Evolutionary conservation across 1,140 invertebrate genomes (phyloP).

Genomic region (Eumeta japonica): DNA sequence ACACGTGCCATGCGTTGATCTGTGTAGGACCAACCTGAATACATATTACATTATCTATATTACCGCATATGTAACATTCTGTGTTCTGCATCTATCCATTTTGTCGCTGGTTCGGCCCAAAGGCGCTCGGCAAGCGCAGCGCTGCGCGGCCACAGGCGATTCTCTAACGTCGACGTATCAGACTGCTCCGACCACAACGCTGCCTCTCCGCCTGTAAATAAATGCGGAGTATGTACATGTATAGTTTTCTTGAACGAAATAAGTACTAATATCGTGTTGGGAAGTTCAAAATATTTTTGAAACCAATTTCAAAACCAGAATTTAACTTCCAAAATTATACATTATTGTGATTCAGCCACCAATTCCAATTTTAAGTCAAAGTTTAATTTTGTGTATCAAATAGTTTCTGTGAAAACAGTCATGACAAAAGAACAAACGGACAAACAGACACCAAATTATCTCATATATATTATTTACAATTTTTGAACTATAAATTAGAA

Average conservation of each 20-base stretch:
- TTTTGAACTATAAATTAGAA: too few species aligned
- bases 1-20: not conserved
- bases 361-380: too few species aligned
- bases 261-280: too few species aligned
- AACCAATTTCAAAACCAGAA: too few species aligned
- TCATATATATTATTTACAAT: too few species aligned
- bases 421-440: too few species aligned
- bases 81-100: slow-evolving; percentile 66
- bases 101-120: slow-evolving; percentile 67
- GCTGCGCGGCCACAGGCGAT: slow-evolving; percentile 74
- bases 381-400: too few species aligned
- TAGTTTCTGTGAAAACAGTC: too few species aligned
- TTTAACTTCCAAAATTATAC: not conserved
- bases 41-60: slow-evolving; percentile 1
- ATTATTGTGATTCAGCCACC: not conserved
- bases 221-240: too few species aligned
- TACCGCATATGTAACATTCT: slow-evolving; percentile 61
- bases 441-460: too few species aligned
- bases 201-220: slow-evolving; percentile 67
- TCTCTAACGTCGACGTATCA: slow-evolving; percentile 65
- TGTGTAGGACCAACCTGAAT: not conserved
- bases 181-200: slow-evolving; percentile 81
- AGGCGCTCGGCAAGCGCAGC: slow-evolving; percentile 78
- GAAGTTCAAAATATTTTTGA: too few species aligned
- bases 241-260: not conserved